A percentile compares a stretch with the other conserved stretches of the same genome.
Evolutionary conservation across 2,888 invertebrate species (phyloP).

Genomic region (Acholoe squamosa): DNA sequence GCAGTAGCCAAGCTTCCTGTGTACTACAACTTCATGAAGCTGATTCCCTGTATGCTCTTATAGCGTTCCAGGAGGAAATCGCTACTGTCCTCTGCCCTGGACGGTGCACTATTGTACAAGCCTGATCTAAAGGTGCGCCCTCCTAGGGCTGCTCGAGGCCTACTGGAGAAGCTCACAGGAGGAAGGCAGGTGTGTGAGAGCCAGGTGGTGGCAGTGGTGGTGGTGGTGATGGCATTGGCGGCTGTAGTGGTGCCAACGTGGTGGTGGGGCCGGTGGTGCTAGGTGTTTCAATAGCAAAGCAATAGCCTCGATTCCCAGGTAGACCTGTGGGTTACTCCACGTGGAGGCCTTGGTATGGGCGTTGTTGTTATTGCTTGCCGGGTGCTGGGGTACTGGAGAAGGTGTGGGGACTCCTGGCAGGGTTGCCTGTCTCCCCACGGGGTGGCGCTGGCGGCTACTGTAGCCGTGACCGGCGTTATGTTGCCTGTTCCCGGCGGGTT

Average conservation of each 20-base stretch:
- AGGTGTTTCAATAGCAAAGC: background rate
- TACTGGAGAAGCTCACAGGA: background rate
- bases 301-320: background rate
- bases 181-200: background rate
- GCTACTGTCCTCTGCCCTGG: too few species aligned
- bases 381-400: too few species aligned
- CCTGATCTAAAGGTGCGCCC: too few species aligned
- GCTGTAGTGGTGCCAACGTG: background rate
- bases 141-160: too few species aligned
- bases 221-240: background rate
- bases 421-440: background rate
- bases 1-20: too few species aligned
- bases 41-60: too few species aligned
- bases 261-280: background rate
- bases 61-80: too few species aligned
- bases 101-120: too few species aligned
- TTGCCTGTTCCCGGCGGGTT: background rate
- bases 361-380: constrained; percentile 1
- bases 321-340: background rate
- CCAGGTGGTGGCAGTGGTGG: background rate
- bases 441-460: background rate
- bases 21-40: too few species aligned
- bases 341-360: background rate
- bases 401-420: too few species aligned
- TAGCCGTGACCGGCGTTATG: background rate